phyloP scores from a whole-genome alignment of 2,113 vertebrate genomes.

The Procavia capensis region DNA sequence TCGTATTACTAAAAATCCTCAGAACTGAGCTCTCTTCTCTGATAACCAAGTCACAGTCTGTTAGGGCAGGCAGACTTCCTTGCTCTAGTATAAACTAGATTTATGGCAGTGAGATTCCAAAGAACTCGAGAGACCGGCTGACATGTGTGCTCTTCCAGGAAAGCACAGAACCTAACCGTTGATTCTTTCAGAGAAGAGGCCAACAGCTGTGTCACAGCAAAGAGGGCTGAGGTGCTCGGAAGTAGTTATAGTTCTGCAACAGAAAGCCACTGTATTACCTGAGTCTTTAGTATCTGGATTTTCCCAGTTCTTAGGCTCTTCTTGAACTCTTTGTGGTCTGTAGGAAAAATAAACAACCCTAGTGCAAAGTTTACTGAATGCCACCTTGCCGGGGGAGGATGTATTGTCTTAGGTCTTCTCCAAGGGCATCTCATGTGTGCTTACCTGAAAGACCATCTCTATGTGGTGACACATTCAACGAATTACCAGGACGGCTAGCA shows the following conservation, averaged over 20 bases:
- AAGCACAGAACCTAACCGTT: not conserved
- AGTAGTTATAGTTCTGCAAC: not conserved
- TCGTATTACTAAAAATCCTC: not conserved
- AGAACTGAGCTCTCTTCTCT: not conserved
- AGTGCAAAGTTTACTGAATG: not conserved
- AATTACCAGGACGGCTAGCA: not conserved
- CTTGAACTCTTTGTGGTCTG: not conserved
- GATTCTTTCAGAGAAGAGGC: not conserved
- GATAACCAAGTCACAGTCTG: no score
- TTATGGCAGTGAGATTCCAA: not conserved
- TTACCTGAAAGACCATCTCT: not conserved
- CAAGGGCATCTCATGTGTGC: not conserved
- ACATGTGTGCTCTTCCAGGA: not conserved
- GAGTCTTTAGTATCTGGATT: not conserved
- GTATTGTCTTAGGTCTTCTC: not conserved
- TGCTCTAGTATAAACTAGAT: not conserved
- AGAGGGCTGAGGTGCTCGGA: not conserved
- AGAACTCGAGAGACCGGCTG: not conserved
- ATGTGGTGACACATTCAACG: not conserved
- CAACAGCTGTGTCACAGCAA: fast-evolving
- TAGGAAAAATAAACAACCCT: not conserved
- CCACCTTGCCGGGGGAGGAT: not conserved
- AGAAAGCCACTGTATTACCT: no score
- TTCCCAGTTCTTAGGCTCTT: not conserved
- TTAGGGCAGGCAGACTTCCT: fast-evolving